Evolutionary conservation across 2,113 vertebrate species (phyloP), one percentile per base, ranked within the genome.

Genomic region (Aegithalos caudatus): DNA sequence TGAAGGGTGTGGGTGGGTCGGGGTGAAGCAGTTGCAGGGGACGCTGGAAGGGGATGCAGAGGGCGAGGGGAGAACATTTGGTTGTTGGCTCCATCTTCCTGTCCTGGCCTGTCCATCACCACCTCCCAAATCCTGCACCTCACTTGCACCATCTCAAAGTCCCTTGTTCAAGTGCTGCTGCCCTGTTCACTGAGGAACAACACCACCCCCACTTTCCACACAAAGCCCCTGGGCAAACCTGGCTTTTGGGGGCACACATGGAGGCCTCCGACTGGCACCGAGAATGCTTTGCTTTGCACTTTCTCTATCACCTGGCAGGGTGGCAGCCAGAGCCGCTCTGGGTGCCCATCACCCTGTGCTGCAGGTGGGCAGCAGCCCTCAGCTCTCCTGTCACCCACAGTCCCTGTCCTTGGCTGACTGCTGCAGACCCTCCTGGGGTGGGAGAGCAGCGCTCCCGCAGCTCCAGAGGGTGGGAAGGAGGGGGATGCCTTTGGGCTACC

Each of bases 71-170:
- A 91, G 64, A 80, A 62, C 6, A 0, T 23, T 23, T 71, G 58
- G 45, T 61, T 79, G 76, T 91, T 84, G 95, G 80, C 73, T 94
- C 87, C 57, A 44, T 90, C 85, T 92, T 61, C 17, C 50, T 66
- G 47, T 40, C 82, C 88, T 69, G 86, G 62, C 62, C 69, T 24
- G 53, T 67, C 77, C 86, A 70, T 64, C 77, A 60, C 73, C 88
- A 70, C 94, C 44, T 71, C 92, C 80, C 81, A 38, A 58, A 45
- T 14, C 71, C 77, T 53, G 54, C 61, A 19, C 51, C 71, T 88
- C 12, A 1, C 66, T 21, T 37, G 76, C 12, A 5, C 78, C 70
- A 38, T 42, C 82, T 57, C 76, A 5, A 37, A 69, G 85, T 10
- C 84, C 76, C 71, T 87, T 60, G 71, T 54, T 28, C 50, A 13